Base-by-base conservation (phyloP, 2,113 vertebrate species). In the Argyrosomus japonicus region DNA sequence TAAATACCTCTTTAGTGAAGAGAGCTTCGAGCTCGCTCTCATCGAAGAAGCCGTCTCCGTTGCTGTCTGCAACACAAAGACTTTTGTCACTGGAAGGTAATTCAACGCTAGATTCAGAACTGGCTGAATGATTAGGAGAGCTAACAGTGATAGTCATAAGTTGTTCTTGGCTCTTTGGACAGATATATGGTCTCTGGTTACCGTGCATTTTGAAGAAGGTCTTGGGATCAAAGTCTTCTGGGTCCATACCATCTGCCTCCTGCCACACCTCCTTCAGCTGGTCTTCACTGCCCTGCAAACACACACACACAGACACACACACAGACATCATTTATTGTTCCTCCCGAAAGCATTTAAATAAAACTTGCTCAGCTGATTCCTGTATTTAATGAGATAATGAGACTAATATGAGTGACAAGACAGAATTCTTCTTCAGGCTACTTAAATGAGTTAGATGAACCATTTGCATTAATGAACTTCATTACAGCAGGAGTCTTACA, bases 151-250 rank as follows among this genome's bases (percentile, higher is more conserved):
- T 4, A 25, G 27, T 54, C 8, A 45, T 15, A 14, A 23, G 21
- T 47, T 2, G 15, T 51, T 71, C 43, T 62, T 32, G 17, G 15
- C 6, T 68, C 27, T 61, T 29, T 25, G 19, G 18, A 15, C 23
- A 48, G 7, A 27, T 3, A 19, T 19, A 10, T 57, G 10, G 0
- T 48, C 23, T 67, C 75, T 51, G 58, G 58, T 96, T 96, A 98
- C 97, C 98, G 1, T 99, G 97, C 84, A 99, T 94, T 88, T 95
- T 98, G 95, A 99, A 99, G 94, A 99, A 99, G 64, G 97, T 99
- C 95, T 97, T 99, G 67, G 97, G 95, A 77, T 98, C 94, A 92
- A 99, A 99, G 86, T 97, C 95, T 61, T 95, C 94, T 71, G 97
- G 97, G 87, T 98, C 97, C 90, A 99, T 92, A 81, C 97, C 97